Evolutionary conservation across 2,113 vertebrate species (phyloP).

Genomic region (Bucco capensis): DNA sequence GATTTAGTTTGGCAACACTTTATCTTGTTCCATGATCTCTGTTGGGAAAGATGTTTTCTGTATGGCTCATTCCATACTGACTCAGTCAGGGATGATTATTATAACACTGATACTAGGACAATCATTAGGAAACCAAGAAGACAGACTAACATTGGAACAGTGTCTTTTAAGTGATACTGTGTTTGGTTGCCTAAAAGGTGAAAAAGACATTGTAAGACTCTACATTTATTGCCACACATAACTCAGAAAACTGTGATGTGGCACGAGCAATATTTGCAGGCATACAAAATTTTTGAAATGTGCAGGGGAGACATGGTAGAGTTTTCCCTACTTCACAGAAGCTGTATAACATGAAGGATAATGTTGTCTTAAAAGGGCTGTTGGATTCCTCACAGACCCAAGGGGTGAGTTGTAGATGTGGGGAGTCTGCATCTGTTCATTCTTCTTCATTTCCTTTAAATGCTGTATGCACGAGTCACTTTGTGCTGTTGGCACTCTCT

Average conservation of each 20-base stretch:
- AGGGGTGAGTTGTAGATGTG: background rate
- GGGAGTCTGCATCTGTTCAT: background rate
- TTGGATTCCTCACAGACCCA: background rate
- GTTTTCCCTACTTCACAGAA: background rate
- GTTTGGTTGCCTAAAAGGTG: background rate
- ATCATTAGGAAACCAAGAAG: background rate
- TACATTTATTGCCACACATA: background rate
- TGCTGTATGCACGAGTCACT: background rate
- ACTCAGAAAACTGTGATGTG: background rate
- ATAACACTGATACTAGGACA: background rate
- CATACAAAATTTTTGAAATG: background rate
- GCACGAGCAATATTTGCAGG: background rate
- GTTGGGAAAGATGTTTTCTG: background rate
- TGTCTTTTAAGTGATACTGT: background rate
- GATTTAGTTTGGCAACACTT: background rate
- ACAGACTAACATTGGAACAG: background rate
- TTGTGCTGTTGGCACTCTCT: background rate
- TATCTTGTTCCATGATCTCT: background rate
- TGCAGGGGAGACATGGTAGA: background rate
- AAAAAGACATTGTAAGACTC: background rate
- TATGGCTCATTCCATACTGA: background rate
- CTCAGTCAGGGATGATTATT: background rate
- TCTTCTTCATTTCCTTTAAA: constrained; percentile 42
- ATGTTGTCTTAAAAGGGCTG: background rate
- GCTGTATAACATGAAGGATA: background rate